These are phyloP conservation scores for Lophius piscatorius DNA, from an alignment of 2,113 vertebrate species.

Conservation along the genomic window DNA sequence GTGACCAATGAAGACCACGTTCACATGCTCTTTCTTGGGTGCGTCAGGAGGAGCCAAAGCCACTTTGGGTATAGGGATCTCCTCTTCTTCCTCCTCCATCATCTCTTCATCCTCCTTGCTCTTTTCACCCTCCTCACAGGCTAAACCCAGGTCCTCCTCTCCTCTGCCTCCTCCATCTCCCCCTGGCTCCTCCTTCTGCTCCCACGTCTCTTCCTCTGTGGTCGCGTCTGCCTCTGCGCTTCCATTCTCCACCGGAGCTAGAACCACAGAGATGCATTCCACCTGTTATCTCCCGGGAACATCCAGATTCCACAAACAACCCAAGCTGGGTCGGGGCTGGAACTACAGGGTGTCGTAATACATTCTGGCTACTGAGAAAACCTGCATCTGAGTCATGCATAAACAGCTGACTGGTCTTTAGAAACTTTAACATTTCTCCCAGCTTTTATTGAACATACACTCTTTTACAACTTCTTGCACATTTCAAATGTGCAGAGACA, in stretches of 20 bases:
- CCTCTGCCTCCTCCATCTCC: conserved; percentile 83
- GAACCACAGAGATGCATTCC: conserved; percentile 3
- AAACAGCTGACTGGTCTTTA: too few species aligned
- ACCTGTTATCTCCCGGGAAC: not conserved
- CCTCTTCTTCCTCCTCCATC: conserved; percentile 93
- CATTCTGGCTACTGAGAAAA: too few species aligned
- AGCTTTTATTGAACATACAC: too few species aligned
- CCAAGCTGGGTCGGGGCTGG: not conserved
- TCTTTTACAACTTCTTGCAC: too few species aligned
- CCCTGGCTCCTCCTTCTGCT: conserved; percentile 92
- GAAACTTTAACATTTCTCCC: too few species aligned
- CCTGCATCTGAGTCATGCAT: too few species aligned
- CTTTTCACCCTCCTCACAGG: conserved; percentile 75
- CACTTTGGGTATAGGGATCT: conserved; percentile 89
- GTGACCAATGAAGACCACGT: conserved; percentile 98
- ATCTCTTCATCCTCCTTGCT: conserved; percentile 71
- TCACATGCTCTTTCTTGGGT: conserved; percentile 97
- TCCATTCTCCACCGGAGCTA: conserved; percentile 92
- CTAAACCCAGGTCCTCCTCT: conserved; percentile 68
- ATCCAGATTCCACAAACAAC: not conserved
- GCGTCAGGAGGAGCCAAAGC: conserved; percentile 87
- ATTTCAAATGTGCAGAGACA: too few species aligned
- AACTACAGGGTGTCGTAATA: too few species aligned
- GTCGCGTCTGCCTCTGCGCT: conserved; percentile 89
- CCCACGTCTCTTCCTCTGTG: conserved; percentile 91